A percentile compares a stretch with the other conserved stretches of the same genome.
Conservation (phyloP, 2,888 invertebrate species). For the Nemoura dubitans region DNA sequence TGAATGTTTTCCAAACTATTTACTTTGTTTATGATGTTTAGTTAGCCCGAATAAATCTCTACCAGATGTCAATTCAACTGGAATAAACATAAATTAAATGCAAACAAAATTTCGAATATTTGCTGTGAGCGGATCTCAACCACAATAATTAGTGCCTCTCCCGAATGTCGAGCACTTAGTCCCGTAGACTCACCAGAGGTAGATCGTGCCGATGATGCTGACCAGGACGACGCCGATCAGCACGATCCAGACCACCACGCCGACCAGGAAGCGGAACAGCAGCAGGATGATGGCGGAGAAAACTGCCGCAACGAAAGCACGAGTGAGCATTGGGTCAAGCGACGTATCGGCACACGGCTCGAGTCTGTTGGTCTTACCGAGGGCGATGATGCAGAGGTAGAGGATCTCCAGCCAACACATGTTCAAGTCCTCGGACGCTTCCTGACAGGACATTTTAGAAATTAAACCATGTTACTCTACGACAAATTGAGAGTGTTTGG, state of each 20-base stretch:
- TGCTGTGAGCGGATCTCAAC: too few relatives aligned
- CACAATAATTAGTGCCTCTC: too few relatives aligned
- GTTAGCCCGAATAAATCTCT: too few relatives aligned
- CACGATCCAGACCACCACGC: conserved; percentile 70
- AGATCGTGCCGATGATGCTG: conserved; percentile 65
- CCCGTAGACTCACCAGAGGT: conserved; percentile 67
- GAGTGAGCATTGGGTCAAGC: neutral
- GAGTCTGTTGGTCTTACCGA: conserved; percentile 61
- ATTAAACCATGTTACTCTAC: neutral
- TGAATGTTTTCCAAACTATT: too few relatives aligned
- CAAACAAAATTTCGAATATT: too few relatives aligned
- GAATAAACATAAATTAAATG: too few relatives aligned
- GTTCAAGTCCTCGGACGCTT: conserved; percentile 69
- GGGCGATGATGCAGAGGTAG: conserved; percentile 67
- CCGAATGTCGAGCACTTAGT: too few relatives aligned
- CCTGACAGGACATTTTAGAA: conserved; percentile 57
- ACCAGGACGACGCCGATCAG: conserved; percentile 64
- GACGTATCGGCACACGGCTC: too few relatives aligned
- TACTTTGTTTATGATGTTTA: too few relatives aligned
- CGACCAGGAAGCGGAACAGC: conserved; percentile 65
- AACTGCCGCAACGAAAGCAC: conserved; percentile 59
- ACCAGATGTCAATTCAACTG: too few relatives aligned
- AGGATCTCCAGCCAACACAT: conserved; percentile 68
- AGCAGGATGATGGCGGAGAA: conserved; percentile 66
- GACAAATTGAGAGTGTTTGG: neutral